Conservation (phyloP, 2,888 invertebrate genomes). For the Polydrusus cervinus region DNA sequence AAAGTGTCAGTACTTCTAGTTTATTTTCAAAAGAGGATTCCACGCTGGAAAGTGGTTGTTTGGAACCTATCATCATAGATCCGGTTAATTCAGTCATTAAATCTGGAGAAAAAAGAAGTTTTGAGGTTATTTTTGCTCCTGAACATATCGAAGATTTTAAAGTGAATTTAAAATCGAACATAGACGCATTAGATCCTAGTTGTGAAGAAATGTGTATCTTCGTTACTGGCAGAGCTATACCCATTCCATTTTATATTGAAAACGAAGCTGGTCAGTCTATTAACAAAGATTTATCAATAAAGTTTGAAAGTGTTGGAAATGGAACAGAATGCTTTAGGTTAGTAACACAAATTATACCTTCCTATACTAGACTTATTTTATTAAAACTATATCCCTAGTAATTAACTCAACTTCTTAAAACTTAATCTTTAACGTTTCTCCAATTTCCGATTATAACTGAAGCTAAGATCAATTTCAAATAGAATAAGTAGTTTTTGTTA, state of each 20-base stretch:
- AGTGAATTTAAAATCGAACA: conserved; percentile 74
- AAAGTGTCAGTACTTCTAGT: conserved; percentile 36
- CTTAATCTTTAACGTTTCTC: too few relatives aligned
- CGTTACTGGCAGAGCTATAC: conserved; percentile 76
- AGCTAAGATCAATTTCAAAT: too few relatives aligned
- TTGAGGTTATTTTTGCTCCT: conserved; percentile 75
- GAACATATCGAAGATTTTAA: conserved; percentile 73
- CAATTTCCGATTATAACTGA: too few relatives aligned
- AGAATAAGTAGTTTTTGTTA: too few relatives aligned
- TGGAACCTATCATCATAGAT: conserved; percentile 73
- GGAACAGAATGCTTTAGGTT: conserved; percentile 67
- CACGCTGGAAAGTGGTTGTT: not conserved
- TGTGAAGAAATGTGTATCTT: conserved; percentile 63
- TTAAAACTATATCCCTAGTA: too few relatives aligned
- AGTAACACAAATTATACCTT: not conserved
- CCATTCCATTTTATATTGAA: conserved; percentile 83
- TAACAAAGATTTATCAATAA: conserved; percentile 72
- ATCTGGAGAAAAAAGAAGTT: conserved; percentile 70
- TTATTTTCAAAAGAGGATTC: conserved; percentile 20
- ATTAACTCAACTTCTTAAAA: too few relatives aligned
- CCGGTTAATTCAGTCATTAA: conserved; percentile 72
- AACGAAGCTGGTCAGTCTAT: conserved; percentile 76
- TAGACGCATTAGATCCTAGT: conserved; percentile 73
- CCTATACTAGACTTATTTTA: too few relatives aligned
- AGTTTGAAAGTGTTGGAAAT: conserved; percentile 79